Base-by-base conservation (phyloP, 2,888 invertebrate species). In the Leptinotarsa juncta region DNA sequence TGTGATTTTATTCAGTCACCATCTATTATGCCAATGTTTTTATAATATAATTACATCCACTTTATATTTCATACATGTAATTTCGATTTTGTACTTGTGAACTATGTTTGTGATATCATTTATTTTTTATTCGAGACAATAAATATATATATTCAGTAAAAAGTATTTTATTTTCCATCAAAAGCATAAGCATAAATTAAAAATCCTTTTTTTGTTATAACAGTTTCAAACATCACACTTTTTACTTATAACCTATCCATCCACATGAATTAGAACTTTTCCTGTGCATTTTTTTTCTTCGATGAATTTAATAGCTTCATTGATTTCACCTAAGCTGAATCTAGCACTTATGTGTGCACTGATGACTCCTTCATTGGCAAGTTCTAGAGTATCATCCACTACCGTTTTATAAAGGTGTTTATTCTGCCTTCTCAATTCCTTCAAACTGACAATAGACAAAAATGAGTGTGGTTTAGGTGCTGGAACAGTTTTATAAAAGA, bases 291-390 rank as follows among this genome's bases (percentile, higher is more conserved):
- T 91, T 80, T 90, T 89, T 48, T 90, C 89, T 73, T 89, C 86
- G 67, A 92, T 88, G 81, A 89, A 90, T 81, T 90, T 86, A 26
- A 92, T 86, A 0, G 93, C 93, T 74, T 92, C 89, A 83, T 93
- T 92, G 12, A 92, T 88, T 82, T 92, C 86, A 50, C 90, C 86
- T 66, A 93, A 86, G 49, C 89, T 87, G 83, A 90, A 91, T 69
- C 87, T 88, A 71, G 90, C 87, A 53, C 91, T 90, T 65, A 90
- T 87, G 78, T 90, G 89, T 1, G 93, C 92, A 18, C 87, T 88
- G 72, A 94, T 90, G n/a, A 92, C 86, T 26, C 90, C 90, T 79
- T 93, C 91, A 76, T 91, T 90, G 50, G 90, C 90, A 84, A 92
- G 89, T 78, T 91, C 90, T 73, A 93, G 86, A 4, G 92, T 89